Evolutionary conservation across 2,888 invertebrate genomes (phyloP).

Genomic region (Chironomus tentans): DNA sequence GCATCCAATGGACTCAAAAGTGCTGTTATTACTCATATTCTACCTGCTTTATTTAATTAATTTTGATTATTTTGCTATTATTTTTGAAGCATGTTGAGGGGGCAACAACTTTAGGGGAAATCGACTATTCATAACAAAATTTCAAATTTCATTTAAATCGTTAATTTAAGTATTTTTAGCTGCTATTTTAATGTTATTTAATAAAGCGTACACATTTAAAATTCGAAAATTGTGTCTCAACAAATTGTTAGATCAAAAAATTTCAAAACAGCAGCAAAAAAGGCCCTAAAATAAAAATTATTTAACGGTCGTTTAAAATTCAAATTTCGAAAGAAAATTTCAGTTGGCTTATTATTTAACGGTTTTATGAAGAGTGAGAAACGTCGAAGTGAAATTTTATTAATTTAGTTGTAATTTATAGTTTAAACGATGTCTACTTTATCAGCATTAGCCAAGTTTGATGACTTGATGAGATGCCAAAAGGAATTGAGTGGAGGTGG

Average conservation of each 20-base stretch:
- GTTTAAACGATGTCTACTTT: constrained; percentile 17
- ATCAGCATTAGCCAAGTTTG: constrained; percentile 59
- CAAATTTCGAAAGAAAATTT: no score
- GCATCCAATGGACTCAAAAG: constrained; percentile 54
- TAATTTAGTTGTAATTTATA: not conserved
- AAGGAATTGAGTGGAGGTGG: constrained; percentile 55
- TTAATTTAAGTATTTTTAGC: not conserved
- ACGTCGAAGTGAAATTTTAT: not conserved
- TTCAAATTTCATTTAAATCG: not conserved
- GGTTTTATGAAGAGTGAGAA: not conserved
- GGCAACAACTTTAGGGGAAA: no score
- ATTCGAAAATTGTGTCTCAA: no score
- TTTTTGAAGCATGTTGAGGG: no score
- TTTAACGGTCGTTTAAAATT: not conserved
- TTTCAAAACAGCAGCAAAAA: no score
- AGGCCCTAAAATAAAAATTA: not conserved
- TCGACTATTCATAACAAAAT: no score
- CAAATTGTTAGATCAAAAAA: no score
- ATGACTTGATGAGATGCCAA: constrained; percentile 60
- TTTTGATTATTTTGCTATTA: not conserved
- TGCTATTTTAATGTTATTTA: no score
- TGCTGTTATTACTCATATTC: constrained; percentile 32
- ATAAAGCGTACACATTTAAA: no score
- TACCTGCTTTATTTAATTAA: not conserved
- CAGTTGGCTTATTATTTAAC: not conserved